Evolutionary conservation across 2,888 invertebrate species (phyloP).

Genomic region (Papilio gigon): DNA sequence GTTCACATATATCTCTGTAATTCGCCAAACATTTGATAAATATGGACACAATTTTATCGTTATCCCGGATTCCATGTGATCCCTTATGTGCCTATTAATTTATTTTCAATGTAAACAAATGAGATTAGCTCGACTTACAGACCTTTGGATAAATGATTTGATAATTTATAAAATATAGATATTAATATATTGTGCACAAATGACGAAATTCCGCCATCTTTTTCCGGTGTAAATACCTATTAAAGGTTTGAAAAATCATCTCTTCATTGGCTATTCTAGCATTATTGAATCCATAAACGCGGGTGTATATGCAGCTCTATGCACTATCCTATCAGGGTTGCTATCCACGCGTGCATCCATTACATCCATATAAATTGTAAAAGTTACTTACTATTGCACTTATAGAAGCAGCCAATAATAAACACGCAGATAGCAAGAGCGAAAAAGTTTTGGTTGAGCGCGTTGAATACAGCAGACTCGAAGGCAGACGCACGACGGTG

Average conservation of each 20-base stretch:
- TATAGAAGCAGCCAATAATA: constrained; percentile 73
- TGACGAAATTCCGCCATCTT: too few relatives aligned
- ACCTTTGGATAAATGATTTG: not conserved
- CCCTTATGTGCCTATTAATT: constrained; percentile 46
- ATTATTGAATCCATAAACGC: not conserved
- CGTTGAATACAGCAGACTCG: constrained; percentile 73
- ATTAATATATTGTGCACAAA: too few relatives aligned
- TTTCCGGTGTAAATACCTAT: too few relatives aligned
- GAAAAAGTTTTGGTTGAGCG: constrained; percentile 77
- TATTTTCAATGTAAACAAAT: constrained; percentile 44
- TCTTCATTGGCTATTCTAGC: not conserved
- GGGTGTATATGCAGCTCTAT: too few relatives aligned
- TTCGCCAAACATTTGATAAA: too few relatives aligned
- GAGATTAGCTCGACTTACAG: constrained; percentile 20
- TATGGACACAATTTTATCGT: too few relatives aligned
- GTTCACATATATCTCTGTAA: constrained; percentile 67
- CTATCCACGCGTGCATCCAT: too few relatives aligned
- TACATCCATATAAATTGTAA: not conserved
- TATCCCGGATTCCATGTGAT: constrained; percentile 45
- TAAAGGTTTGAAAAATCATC: too few relatives aligned
- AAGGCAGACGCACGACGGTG: constrained; percentile 70
- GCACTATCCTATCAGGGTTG: too few relatives aligned
- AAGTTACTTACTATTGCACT: constrained; percentile 66
- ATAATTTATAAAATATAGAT: constrained; percentile 16
- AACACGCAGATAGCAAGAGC: constrained; percentile 74